Conservation (phyloP, 2,888 invertebrate species). For the Tetragonisca angustula region DNA sequence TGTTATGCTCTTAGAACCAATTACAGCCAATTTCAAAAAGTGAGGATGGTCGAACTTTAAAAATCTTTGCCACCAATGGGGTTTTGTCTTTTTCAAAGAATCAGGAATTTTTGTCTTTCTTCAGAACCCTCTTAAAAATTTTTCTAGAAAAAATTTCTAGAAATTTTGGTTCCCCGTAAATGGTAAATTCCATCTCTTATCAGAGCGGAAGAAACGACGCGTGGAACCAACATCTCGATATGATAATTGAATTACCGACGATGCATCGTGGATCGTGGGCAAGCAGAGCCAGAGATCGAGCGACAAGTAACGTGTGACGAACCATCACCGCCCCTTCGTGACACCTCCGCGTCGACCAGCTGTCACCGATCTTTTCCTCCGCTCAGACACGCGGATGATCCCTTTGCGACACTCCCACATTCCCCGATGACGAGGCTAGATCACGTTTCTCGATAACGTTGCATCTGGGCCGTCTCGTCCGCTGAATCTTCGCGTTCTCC, state of each 20-base stretch:
- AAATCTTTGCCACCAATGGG: background rate
- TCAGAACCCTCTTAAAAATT: background rate
- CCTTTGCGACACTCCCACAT: slow-evolving; percentile 82
- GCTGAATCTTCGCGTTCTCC: slow-evolving; percentile 60
- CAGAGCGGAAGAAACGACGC: background rate
- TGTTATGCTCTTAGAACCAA: no score
- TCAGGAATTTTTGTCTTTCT: background rate
- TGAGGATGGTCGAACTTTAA: no score
- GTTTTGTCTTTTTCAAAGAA: background rate
- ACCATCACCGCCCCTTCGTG: slow-evolving; percentile 78
- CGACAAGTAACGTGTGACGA: slow-evolving; percentile 64
- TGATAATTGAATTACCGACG: slow-evolving; percentile 44
- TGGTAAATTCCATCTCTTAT: background rate
- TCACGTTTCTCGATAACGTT: slow-evolving; percentile 73
- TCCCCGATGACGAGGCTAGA: slow-evolving; percentile 82
- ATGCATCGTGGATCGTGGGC: background rate
- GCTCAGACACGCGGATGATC: slow-evolving; percentile 65
- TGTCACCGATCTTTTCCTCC: slow-evolving; percentile 69
- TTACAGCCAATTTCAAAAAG: background rate
- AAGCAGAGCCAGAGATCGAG: slow-evolving; percentile 35
- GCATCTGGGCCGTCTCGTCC: slow-evolving; percentile 57
- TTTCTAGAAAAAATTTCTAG: background rate
- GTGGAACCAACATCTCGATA: slow-evolving; percentile 2
- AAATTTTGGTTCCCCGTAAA: background rate
- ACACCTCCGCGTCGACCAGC: slow-evolving; percentile 75